Base-by-base conservation (phyloP, 2,797 vertebrate species). In the Brachymystax lenok region DNA sequence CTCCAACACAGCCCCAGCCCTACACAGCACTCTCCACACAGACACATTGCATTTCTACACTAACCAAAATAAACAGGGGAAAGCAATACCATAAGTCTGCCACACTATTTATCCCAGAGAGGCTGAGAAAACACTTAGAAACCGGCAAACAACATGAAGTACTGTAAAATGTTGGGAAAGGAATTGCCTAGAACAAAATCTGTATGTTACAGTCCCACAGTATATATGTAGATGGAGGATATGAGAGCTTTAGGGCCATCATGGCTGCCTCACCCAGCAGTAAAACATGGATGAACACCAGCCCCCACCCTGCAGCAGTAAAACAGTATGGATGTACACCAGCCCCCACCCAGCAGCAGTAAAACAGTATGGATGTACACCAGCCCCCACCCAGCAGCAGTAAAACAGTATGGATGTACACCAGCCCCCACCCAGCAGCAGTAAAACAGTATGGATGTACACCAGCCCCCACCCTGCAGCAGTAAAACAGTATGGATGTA, bases 61-160 rank as follows among this genome's bases (percentile, higher is more conserved):
- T 30, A 72, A 72, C 52, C 71, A 56, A 72, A 72, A 72, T 72
- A 72, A 72, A 72, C 71, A 54, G 7, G 17, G 17, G 71, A 40
- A 69, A 40, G 28, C 5, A 33, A 72, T 28, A 72, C 17, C 71
- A 30, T 10, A 21, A 19, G 7, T n/a, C 19, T 19, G 56, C 69
- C 40, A 70, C 40, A 21, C 24, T 64, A 28, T 64, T 64, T 64
- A 28, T 16, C 13, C 24, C 63, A 28, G 63, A 24, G 21, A 64
- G n/a, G 56, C 63, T 64, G 24, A 64, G 24, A 64, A 56, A 64
- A 64, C 63, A 64, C 63, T 64, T 28, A 28, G 1, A 3, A 64
- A 13, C 13, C 12, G 24, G 63, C 3, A 64, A 64, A 64, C 63
- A 64, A 64, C 16, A 12, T 64, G 24, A 64, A 64, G 63, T 16